Percentiles rank a stretch among this genome's conserved stretches.
These are phyloP conservation scores for Arenaria interpres DNA, from an alignment of 2,113 vertebrate genomes.

Conservation along the genomic window DNA sequence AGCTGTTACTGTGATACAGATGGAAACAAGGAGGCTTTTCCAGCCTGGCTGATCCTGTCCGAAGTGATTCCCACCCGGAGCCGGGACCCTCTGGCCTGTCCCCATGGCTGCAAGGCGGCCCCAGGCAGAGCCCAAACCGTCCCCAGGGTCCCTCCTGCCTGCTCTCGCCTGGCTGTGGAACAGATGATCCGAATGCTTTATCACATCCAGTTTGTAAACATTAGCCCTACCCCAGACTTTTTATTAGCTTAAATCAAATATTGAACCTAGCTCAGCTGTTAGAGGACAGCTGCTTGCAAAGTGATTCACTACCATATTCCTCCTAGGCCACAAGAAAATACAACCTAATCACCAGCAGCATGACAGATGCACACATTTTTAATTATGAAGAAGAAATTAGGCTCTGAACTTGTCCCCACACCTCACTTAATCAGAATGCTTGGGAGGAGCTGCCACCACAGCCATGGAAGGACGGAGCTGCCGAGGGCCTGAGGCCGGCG, in stretches of 20 bases:
- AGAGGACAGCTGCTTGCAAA: conserved; percentile 42
- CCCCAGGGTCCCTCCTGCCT: neutral
- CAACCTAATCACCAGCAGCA: conserved; percentile 56
- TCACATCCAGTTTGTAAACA: conserved; percentile 53
- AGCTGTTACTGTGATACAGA: neutral
- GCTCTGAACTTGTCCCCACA: conserved; percentile 50
- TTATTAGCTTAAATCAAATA: conserved; percentile 64
- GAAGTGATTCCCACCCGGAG: rapidly evolving
- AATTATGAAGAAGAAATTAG: conserved; percentile 59
- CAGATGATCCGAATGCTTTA: conserved; percentile 44
- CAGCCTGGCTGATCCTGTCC: neutral
- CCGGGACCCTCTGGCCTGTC: rapidly evolving
- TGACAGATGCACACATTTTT: conserved; percentile 52
- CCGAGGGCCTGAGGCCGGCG: neutral
- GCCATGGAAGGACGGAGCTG: neutral
- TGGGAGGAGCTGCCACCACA: neutral
- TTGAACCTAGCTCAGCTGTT: conserved; percentile 60
- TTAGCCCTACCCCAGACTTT: conserved; percentile 30
- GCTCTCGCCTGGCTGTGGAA: neutral
- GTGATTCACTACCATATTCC: conserved; percentile 61
- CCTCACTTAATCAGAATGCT: conserved; percentile 25
- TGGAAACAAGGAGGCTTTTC: neutral
- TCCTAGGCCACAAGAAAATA: conserved; percentile 47
- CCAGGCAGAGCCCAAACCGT: neutral
- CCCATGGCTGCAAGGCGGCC: neutral